Evolutionary conservation across 2,888 invertebrate genomes (phyloP).

Genomic region (Euzophera pinguis): DNA sequence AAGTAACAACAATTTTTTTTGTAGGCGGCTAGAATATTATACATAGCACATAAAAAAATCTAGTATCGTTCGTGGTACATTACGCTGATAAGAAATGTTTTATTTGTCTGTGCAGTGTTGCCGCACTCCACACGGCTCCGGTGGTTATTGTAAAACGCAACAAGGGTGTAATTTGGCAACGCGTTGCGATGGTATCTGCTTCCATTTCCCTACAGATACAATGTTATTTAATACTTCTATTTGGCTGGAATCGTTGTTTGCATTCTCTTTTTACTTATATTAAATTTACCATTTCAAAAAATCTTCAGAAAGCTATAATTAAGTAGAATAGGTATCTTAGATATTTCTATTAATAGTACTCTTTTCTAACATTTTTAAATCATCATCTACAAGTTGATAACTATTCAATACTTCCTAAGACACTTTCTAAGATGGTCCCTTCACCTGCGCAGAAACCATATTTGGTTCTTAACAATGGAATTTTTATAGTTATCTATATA

Average conservation of each 20-base stretch:
- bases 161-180: slow-evolving; percentile 75
- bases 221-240: slow-evolving; percentile 68
- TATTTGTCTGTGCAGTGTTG: slow-evolving; percentile 7
- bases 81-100: slow-evolving; percentile 5
- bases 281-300: background rate
- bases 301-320: too few species aligned
- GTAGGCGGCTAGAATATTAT: background rate
- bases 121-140: slow-evolving; percentile 15
- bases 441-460: too few species aligned
- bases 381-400: too few species aligned
- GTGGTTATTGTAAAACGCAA: slow-evolving; percentile 63
- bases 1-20: too few species aligned
- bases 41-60: background rate
- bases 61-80: background rate
- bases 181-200: slow-evolving; percentile 63
- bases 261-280: slow-evolving; percentile 29
- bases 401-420: too few species aligned
- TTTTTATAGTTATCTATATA: too few species aligned
- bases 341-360: too few species aligned
- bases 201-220: slow-evolving; percentile 69
- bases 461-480: too few species aligned
- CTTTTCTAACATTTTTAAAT: too few species aligned
- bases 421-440: too few species aligned
- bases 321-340: too few species aligned
- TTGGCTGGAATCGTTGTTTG: slow-evolving; percentile 51